Evolutionary conservation across 2,797 vertebrate species (phyloP), one percentile per base, ranked within the genome.

Genomic region (Catharus ustulatus): DNA sequence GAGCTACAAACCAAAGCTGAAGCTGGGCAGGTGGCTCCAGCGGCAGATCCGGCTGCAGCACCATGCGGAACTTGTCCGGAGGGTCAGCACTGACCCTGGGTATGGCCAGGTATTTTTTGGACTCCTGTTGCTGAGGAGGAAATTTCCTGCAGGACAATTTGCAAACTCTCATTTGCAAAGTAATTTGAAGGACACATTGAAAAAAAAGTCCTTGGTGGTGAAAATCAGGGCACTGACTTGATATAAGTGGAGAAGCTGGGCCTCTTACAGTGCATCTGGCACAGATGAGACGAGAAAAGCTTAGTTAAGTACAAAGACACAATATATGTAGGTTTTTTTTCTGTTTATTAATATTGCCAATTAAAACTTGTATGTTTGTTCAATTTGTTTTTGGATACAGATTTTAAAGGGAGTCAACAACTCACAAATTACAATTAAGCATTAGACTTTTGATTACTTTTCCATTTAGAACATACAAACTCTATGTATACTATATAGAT

Each of bases 51-150:
- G 49, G 55, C 55, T 51, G 21, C 59, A 62, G 58, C 23, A 58
- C 36, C 3, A 0, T 13, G 36, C 30, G 22, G 67, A 61, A 27
- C 34, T 34, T 29, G 18, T 26, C 2, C 5, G 36, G 45, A 36
- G 19, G 24, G 27, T 36, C 0, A 0, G 30, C 43, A 13, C 5
- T 1, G 1, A 11, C 29, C n/a, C 36, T 26, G 2, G 24, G 14
- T 66, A 8, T 5, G 17, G 54, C 17, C 66, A 19, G 5, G 29
- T 48, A 4, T 32, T 83, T 71, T 77, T 84, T 30, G 42, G 17
- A 46, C 18, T 71, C 2, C 0, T 19, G 7, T 29, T 49, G 48
- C 46, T 17, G 26, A 51, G 57, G 30, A 73, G 30, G 58, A 72
- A 55, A 17, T 11, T 38, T 77, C 32, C 61, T 0, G 1, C 16